These are phyloP conservation scores for Caenorhabditis wallacei DNA, from an alignment of 2,888 invertebrate genomes.

Conservation along the genomic window DNA sequence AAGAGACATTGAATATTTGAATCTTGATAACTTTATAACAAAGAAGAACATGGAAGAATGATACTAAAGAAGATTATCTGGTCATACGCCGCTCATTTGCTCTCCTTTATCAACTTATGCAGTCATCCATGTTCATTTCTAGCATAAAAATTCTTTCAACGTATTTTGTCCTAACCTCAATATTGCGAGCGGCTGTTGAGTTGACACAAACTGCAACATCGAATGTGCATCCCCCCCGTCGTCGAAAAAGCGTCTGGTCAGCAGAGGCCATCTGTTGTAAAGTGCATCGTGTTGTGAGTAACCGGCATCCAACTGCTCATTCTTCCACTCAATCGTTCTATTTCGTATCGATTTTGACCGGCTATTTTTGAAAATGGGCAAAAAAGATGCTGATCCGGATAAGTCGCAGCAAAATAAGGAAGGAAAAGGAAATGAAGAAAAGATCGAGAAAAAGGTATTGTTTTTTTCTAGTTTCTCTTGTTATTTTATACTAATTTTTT, in stretches of 20 bases:
- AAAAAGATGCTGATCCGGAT: neutral
- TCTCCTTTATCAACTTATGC: no score
- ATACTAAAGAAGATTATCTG: no score
- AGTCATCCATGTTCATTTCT: no score
- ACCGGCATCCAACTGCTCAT: conserved; percentile 20
- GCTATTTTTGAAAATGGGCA: conserved; percentile 1
- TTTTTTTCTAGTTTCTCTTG: neutral
- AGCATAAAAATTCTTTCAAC: no score
- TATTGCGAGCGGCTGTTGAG: neutral
- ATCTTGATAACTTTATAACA: no score
- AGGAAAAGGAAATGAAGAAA: neutral
- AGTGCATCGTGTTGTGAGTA: conserved; percentile 44
- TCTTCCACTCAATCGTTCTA: neutral
- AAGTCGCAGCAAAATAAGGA: neutral
- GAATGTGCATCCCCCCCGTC: neutral
- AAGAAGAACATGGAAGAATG: no score
- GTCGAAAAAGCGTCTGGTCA: conserved; percentile 56
- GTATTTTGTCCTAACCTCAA: no score
- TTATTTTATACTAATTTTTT: neutral
- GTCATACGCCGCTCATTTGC: no score
- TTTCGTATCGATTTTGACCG: neutral
- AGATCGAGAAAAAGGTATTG: neutral
- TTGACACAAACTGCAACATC: neutral
- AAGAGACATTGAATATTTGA: no score
- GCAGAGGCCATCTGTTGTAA: conserved; percentile 53